Conservation (phyloP, 2,797 vertebrate genomes). For the Tympanoctomys barrerae region DNA sequence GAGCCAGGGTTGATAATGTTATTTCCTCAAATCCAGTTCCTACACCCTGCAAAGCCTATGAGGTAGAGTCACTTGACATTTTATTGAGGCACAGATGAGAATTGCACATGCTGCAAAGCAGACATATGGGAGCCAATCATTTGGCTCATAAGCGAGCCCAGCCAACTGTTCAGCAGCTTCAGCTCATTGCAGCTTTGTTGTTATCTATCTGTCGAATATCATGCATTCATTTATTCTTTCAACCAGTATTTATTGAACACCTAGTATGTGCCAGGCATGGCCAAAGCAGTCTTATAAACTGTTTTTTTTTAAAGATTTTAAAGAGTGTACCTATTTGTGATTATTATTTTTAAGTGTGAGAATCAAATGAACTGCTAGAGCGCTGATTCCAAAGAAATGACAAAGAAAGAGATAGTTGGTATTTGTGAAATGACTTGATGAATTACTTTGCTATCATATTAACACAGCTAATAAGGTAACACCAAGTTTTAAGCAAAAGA, state of each 20-base stretch:
- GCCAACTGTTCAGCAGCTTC: slow-evolving; percentile 34
- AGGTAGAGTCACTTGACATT: slow-evolving; percentile 58
- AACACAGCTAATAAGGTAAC: slow-evolving; percentile 41
- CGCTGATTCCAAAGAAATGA: slow-evolving; percentile 45
- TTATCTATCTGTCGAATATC: slow-evolving; percentile 57
- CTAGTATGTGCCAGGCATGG: slow-evolving; percentile 78
- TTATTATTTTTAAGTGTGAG: slow-evolving; percentile 53
- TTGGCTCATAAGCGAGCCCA: slow-evolving; percentile 36
- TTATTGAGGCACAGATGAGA: slow-evolving; percentile 62
- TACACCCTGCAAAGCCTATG: slow-evolving; percentile 24
- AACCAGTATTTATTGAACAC: slow-evolving; percentile 76
- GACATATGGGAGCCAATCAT: slow-evolving; percentile 27
- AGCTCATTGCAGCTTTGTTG: slow-evolving; percentile 52
- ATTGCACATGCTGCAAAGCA: slow-evolving; percentile 45
- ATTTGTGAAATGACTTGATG: slow-evolving; percentile 51
- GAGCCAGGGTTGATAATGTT: slow-evolving; percentile 54
- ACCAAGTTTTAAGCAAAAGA: slow-evolving; percentile 27
- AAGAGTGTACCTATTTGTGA: slow-evolving; percentile 42
- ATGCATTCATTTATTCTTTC: slow-evolving; percentile 36
- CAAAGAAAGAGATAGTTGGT: slow-evolving; percentile 29
- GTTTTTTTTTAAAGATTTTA: background rate
- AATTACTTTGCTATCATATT: slow-evolving; percentile 22
- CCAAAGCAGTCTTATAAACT: slow-evolving; percentile 56
- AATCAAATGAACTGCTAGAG: slow-evolving; percentile 31
- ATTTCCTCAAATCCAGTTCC: slow-evolving; percentile 47